Percentiles rank a stretch among this genome's conserved stretches.
Conservation (phyloP, 1,140 invertebrate species). For the Orius laevigatus region DNA sequence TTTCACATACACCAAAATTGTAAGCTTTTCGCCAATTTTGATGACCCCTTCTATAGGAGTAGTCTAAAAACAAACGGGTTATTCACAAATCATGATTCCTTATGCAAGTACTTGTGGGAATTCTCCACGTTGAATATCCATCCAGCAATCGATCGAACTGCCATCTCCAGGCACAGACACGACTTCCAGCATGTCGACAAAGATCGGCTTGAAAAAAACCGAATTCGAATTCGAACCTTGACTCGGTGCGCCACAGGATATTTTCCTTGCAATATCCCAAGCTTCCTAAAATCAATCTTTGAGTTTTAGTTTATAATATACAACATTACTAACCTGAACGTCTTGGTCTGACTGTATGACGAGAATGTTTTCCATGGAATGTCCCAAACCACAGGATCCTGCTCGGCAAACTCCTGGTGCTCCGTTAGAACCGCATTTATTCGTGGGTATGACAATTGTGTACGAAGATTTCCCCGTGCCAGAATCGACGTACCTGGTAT, state of each 20-base stretch:
- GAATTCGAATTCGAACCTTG: constrained; percentile 26
- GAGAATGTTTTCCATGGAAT: constrained; percentile 42
- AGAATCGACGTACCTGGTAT: constrained; percentile 37
- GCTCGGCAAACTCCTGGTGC: constrained; percentile 22
- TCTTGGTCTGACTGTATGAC: constrained; percentile 46
- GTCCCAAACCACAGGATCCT: constrained; percentile 33
- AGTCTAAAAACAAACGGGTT: constrained; percentile 30
- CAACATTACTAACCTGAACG: constrained; percentile 30
- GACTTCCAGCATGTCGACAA: constrained; percentile 53
- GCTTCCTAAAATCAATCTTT: constrained; percentile 27
- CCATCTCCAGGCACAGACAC: constrained; percentile 39
- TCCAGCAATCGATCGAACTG: constrained; percentile 52
- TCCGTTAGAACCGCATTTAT: constrained; percentile 41
- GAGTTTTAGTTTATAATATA: no score
- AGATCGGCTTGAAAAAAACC: constrained; percentile 48
- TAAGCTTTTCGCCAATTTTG: constrained; percentile 51
- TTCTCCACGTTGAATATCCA: constrained; percentile 53
- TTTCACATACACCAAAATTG: constrained; percentile 49
- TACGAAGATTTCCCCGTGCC: constrained; percentile 35
- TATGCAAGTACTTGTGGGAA: constrained; percentile 52
- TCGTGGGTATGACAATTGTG: constrained; percentile 41
- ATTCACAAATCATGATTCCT: no score
- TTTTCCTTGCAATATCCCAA: constrained; percentile 39
- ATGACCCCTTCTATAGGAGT: constrained; percentile 40
- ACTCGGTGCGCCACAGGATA: constrained; percentile 31